Percentiles rank a stretch among this genome's conserved stretches.
Conservation (phyloP, 2,888 invertebrate genomes). For the Trichogramma dendrolimi region DNA sequence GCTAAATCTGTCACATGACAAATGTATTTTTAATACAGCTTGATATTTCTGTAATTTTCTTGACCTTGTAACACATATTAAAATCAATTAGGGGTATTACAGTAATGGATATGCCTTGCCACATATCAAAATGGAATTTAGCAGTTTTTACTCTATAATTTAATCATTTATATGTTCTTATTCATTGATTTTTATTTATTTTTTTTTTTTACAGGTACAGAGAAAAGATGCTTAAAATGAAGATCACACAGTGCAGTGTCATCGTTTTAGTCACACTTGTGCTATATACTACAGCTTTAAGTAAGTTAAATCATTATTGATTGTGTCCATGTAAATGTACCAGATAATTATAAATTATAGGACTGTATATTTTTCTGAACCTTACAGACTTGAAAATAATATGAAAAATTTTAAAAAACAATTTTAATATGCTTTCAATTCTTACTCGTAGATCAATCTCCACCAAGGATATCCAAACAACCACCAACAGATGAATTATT, state of each 20-base stretch:
- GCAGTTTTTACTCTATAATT: too few species aligned
- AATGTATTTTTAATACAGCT: too few species aligned
- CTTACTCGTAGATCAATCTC: slow-evolving; percentile 68
- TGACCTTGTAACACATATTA: too few species aligned
- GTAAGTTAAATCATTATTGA: slow-evolving; percentile 38
- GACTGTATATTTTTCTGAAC: background rate
- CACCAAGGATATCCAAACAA: slow-evolving; percentile 87
- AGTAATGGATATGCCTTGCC: too few species aligned
- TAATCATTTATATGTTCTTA: background rate
- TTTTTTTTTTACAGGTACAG: slow-evolving; percentile 33
- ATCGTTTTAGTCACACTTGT: slow-evolving; percentile 36
- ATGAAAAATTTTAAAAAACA: background rate
- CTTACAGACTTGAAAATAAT: background rate
- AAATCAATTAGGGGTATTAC: too few species aligned
- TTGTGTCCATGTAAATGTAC: slow-evolving; percentile 2
- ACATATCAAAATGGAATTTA: too few species aligned
- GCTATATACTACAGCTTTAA: slow-evolving; percentile 41
- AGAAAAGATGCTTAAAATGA: slow-evolving; percentile 37
- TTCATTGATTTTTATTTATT: slow-evolving; percentile 3
- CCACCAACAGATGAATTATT: slow-evolving; percentile 86
- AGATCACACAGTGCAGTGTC: slow-evolving; percentile 33
- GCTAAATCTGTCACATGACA: too few species aligned
- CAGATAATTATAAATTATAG: background rate
- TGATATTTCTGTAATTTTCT: too few species aligned
- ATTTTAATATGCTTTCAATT: background rate